These are phyloP conservation scores for Maconellicoccus hirsutus DNA, from an alignment of 1,140 invertebrate genomes.

Conservation along the genomic window DNA sequence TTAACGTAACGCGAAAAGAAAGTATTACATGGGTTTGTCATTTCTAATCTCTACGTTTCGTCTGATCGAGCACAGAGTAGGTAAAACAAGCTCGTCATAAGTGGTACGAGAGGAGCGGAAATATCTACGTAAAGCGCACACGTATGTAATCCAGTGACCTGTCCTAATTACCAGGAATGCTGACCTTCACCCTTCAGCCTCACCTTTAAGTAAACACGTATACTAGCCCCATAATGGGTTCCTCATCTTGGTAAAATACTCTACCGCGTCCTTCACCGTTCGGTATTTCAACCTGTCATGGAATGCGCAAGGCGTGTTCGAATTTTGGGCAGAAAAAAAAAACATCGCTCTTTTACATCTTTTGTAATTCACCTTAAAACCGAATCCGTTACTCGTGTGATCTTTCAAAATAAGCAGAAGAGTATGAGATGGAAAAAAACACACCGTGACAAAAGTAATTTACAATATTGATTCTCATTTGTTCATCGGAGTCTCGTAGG, in stretches of 20 bases:
- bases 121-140: not conserved
- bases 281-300: too few relatives aligned
- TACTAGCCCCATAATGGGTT: not conserved
- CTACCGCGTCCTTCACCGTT: too few relatives aligned
- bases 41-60: not conserved
- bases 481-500: not conserved
- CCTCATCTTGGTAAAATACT: too few relatives aligned
- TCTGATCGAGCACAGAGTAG: not conserved
- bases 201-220: slow-evolving; percentile 15
- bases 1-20: not conserved
- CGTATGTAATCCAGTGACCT: slow-evolving; percentile 17
- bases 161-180: slow-evolving; percentile 18
- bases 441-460: not conserved
- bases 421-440: too few relatives aligned
- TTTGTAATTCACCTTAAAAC: too few relatives aligned
- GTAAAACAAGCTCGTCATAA: not conserved
- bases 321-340: too few relatives aligned
- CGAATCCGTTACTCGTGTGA: too few relatives aligned
- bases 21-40: not conserved
- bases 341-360: too few relatives aligned
- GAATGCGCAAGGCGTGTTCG: too few relatives aligned
- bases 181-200: slow-evolving; percentile 18
- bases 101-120: not conserved
- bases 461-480: not conserved
- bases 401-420: too few relatives aligned